These are phyloP conservation scores for Excalfactoria chinensis DNA, from an alignment of 2,113 vertebrate genomes.

Conservation along the genomic window DNA sequence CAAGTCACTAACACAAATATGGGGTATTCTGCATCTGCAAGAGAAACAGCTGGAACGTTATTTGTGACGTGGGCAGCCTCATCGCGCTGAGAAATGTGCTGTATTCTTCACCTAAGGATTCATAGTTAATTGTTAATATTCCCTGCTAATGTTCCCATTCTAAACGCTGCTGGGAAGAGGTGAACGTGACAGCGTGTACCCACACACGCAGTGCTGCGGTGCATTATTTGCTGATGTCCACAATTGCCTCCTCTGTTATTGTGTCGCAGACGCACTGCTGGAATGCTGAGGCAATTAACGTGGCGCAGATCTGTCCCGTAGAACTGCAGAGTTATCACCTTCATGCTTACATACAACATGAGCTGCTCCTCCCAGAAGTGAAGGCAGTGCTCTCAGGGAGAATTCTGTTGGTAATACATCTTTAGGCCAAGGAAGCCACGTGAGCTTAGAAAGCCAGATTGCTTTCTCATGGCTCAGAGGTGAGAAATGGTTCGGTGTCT, in stretches of 20 bases:
- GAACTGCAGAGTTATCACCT: not conserved
- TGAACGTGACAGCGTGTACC: not conserved
- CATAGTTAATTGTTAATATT: not conserved
- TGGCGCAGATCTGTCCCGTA: not conserved
- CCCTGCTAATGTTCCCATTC: not conserved
- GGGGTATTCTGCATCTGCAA: not conserved
- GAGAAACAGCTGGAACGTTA: not conserved
- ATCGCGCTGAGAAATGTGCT: not conserved
- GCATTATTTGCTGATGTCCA: not conserved
- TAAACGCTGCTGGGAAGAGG: not conserved
- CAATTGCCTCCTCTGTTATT: not conserved
- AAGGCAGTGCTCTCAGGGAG: not conserved
- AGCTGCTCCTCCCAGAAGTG: accelerated
- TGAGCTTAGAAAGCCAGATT: not conserved
- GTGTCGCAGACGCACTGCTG: not conserved
- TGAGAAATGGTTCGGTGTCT: not conserved
- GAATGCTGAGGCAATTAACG: not conserved
- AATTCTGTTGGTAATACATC: not conserved
- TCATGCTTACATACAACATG: not conserved
- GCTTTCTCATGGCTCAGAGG: not conserved
- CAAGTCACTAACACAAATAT: not conserved
- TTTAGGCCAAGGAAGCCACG: not conserved
- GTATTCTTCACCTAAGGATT: not conserved
- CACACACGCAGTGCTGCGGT: not conserved
- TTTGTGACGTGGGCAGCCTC: not conserved